Evolutionary conservation across 2,888 invertebrate genomes (phyloP).

Genomic region (Hoplodrina blanda): DNA sequence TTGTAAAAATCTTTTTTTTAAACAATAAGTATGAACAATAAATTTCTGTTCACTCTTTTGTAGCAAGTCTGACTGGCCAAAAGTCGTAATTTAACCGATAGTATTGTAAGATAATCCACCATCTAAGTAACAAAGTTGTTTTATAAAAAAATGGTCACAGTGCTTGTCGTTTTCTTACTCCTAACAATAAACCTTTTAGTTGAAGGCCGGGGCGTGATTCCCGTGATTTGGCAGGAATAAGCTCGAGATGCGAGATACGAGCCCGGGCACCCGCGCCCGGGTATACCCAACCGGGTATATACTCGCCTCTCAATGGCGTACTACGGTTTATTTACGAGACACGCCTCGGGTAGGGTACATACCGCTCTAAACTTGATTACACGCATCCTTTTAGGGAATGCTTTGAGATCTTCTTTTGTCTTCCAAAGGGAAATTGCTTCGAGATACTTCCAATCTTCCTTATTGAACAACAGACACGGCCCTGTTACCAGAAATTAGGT

Average conservation of each 20-base stretch:
- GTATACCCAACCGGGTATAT: slow-evolving; percentile 1
- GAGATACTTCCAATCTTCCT: slow-evolving; percentile 23
- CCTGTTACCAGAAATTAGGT: neutral
- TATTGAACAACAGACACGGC: slow-evolving; percentile 22
- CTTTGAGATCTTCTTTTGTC: slow-evolving; percentile 34
- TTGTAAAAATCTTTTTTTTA: too few species aligned
- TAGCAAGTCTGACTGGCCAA: too few species aligned
- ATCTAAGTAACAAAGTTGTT: too few species aligned
- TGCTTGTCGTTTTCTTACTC: slow-evolving; percentile 15
- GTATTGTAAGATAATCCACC: too few species aligned
- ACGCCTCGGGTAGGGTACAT: slow-evolving; percentile 21
- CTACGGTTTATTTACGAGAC: slow-evolving; percentile 55
- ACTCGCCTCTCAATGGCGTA: slow-evolving; percentile 37
- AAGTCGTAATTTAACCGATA: too few species aligned
- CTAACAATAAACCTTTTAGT: slow-evolving; percentile 33
- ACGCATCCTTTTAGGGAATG: slow-evolving; percentile 36
- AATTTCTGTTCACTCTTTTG: too few species aligned
- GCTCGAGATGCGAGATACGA: slow-evolving; percentile 44
- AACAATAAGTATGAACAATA: too few species aligned
- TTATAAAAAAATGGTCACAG: neutral
- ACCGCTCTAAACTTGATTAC: slow-evolving; percentile 51
- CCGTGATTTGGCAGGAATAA: slow-evolving; percentile 54
- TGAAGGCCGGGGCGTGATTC: slow-evolving; percentile 46
- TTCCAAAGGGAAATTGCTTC: slow-evolving; percentile 21
- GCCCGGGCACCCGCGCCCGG: slow-evolving; percentile 1